These are phyloP conservation scores for Amblyjoppa fuscipennis DNA, from an alignment of 2,888 invertebrate genomes.

Conservation along the genomic window DNA sequence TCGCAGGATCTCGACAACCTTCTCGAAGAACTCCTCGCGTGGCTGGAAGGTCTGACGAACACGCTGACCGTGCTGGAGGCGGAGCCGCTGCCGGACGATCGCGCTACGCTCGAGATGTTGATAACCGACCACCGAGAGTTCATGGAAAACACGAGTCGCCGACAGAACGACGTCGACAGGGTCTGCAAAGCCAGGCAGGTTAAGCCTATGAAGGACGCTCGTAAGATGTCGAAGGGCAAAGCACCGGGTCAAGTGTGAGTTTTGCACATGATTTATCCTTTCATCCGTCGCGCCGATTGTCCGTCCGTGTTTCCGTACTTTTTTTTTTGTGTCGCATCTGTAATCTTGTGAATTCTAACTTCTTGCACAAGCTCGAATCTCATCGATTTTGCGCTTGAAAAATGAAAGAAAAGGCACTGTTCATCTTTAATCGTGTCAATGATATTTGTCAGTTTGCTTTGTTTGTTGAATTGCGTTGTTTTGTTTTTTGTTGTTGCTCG, in stretches of 20 bases:
- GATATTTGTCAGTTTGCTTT: conserved; percentile 39
- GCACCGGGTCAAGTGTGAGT: conserved; percentile 80
- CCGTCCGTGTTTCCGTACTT: conserved; percentile 5
- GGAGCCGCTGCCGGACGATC: conserved; percentile 96
- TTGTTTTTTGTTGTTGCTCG: conserved; percentile 44
- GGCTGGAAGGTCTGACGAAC: conserved; percentile 95
- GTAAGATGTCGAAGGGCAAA: conserved; percentile 88
- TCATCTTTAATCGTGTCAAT: conserved; percentile 22
- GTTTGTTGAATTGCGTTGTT: conserved; percentile 31
- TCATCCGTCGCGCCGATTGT: conserved; percentile 2
- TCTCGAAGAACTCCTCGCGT: conserved; percentile 96
- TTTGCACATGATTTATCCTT: conserved; percentile 66
- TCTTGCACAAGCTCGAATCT: not conserved
- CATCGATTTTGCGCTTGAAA: conserved; percentile 34
- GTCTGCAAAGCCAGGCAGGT: conserved; percentile 96
- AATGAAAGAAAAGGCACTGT: conserved; percentile 13
- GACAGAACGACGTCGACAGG: conserved; percentile 97
- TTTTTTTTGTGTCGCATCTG: not conserved
- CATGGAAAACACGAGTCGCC: conserved; percentile 97
- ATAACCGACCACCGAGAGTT: conserved; percentile 97
- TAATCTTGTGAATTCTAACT: conserved; percentile 52
- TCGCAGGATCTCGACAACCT: conserved; percentile 94
- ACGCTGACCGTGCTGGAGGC: conserved; percentile 93
- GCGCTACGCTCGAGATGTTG: conserved; percentile 93
- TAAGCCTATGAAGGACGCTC: conserved; percentile 87